Evolutionary conservation across 2,888 invertebrate genomes (phyloP).

Genomic region (Lysandra bellargus): DNA sequence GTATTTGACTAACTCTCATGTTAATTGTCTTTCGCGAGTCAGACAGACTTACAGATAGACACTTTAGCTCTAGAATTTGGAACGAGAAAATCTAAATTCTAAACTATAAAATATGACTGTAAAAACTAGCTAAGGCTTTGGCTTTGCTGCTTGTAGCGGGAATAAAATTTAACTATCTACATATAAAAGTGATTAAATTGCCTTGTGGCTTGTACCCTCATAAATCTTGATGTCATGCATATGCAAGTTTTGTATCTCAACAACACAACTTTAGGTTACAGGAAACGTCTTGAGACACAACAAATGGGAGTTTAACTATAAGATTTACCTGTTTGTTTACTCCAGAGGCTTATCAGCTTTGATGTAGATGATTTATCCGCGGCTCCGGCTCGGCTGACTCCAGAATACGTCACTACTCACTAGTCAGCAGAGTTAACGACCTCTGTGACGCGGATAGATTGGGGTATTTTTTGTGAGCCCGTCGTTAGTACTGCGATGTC

Average conservation of each 20-base stretch:
- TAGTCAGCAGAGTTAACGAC: conserved; percentile 36
- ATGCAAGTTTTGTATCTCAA: neutral
- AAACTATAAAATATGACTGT: too few species aligned
- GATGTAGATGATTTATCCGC: conserved; percentile 34
- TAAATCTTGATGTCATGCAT: neutral
- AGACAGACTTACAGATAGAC: neutral
- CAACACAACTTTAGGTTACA: neutral
- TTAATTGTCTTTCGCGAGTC: neutral
- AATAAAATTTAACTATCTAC: too few species aligned
- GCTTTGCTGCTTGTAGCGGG: too few species aligned
- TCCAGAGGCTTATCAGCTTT: conserved; percentile 28
- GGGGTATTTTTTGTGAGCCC: conserved; percentile 34
- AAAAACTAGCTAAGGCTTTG: too few species aligned
- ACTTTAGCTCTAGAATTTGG: neutral
- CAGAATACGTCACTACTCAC: conserved; percentile 28
- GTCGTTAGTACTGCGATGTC: conserved; percentile 6
- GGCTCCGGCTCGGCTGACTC: conserved; percentile 16
- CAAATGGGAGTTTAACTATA: conserved; percentile 19
- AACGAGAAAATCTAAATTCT: too few species aligned
- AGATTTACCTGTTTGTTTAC: conserved; percentile 30
- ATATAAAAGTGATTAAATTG: too few species aligned
- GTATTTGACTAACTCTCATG: neutral
- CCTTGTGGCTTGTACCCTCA: neutral
- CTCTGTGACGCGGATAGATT: conserved; percentile 35
- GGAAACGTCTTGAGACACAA: neutral